Base-by-base conservation (phyloP, 2,888 invertebrate genomes). In the Sinopyrophorus schimmeli region DNA sequence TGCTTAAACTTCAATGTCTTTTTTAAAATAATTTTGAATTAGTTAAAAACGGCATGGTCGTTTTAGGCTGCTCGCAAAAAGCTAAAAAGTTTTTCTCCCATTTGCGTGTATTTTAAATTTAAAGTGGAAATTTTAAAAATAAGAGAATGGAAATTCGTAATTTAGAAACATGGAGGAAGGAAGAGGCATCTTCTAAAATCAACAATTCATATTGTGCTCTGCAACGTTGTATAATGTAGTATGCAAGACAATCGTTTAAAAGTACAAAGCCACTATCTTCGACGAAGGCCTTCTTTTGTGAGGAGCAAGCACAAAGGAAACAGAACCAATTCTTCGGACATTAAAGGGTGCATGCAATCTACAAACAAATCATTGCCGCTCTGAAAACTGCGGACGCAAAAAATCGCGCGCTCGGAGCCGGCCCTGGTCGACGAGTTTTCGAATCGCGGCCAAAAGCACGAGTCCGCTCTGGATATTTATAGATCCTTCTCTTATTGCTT, bases 381-480 rank as follows among this genome's bases (percentile, higher is more conserved):
- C 30, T 35, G 35, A 35, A 47, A 47, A 47, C 37, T 40, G 14
- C 35, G n/a, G 47, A 41, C n/a, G n/a, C n/a, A n/a, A n/a, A n/a
- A n/a, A n/a, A n/a, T n/a, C n/a, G n/a, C n/a, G n/a, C n/a, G n/a
- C n/a, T n/a, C n/a, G n/a, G n/a, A n/a, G n/a, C n/a, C n/a, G n/a
- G n/a, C n/a, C n/a, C n/a, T n/a, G n/a, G n/a, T n/a, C n/a, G 47
- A 20, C 21, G 40, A 47, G 41, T 47, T 37, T 47, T 47, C 47
- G 30, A 47, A 41, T 47, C 41, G 47, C 37, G n/a, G 47, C 47
- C 47, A 47, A 47, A 40, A 41, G 41, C 41, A 44, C 21, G 21
- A 41, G 47, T 41, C 47, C 31, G 47, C 35, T 27, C 35, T 12
- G 39, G 40, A 41, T 47, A 47, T 47, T 47, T 47, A 47, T 47